Evolutionary conservation across 2,113 vertebrate species (phyloP).

Genomic region (Sardina pilchardus): DNA sequence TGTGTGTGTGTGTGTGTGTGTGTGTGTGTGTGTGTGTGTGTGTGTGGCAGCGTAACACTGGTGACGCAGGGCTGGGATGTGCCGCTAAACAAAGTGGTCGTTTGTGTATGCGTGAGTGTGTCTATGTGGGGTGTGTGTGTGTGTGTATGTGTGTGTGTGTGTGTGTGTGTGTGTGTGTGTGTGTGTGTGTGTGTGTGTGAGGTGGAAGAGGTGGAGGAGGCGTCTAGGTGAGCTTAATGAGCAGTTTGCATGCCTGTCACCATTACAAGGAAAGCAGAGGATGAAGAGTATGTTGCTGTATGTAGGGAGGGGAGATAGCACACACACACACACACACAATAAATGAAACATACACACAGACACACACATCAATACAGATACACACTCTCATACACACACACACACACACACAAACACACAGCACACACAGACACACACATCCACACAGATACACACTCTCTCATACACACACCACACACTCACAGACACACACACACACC

Average conservation of each 20-base stretch:
- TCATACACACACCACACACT: too few species aligned
- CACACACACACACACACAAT: not conserved
- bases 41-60: too few species aligned
- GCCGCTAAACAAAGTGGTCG: not conserved
- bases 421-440: too few species aligned
- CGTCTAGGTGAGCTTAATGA: not conserved
- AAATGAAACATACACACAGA: not conserved
- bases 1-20: too few species aligned
- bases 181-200: too few species aligned
- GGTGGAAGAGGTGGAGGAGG: not conserved
- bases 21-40: too few species aligned
- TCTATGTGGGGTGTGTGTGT: too few species aligned
- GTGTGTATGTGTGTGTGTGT: too few species aligned
- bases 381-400: not conserved
- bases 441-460: too few species aligned
- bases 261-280: not conserved
- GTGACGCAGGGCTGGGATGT: not conserved
- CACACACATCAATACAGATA: not conserved
- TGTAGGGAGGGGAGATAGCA: not conserved
- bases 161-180: too few species aligned
- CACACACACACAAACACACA: not conserved
- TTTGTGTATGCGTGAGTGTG: too few species aligned
- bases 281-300: not conserved
- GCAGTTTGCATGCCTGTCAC: not conserved
- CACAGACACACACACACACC: too few species aligned